phyloP scores from a whole-genome alignment of 2,888 invertebrate genomes.

The Poecilus cupreus region DNA sequence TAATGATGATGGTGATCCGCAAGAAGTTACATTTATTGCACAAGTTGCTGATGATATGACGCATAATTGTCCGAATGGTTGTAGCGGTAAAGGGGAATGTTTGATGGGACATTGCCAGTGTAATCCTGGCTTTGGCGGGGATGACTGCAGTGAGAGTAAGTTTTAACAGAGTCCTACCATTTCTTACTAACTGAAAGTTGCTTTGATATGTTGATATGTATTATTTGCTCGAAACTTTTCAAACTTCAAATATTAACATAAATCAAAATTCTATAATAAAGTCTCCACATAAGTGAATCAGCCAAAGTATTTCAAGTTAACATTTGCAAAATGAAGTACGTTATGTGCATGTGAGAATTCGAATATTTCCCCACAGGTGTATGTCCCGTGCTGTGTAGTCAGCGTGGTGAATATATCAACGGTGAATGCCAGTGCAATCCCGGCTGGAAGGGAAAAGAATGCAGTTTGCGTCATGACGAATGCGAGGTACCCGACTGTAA shows the following conservation, averaged over 20 bases:
- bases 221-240: neutral
- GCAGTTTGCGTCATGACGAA: conserved; percentile 94
- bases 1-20: conserved; percentile 95
- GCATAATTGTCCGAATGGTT: conserved; percentile 96
- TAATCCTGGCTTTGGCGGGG: conserved; percentile 96
- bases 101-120: conserved; percentile 96
- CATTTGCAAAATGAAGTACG: neutral
- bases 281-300: neutral
- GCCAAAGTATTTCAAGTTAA: neutral
- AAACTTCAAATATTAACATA: neutral
- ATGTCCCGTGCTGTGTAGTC: conserved; percentile 97
- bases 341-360: conserved; percentile 25
- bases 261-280: neutral
- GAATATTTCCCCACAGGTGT: conserved; percentile 78
- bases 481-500: conserved; percentile 98
- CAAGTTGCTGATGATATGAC: conserved; percentile 93
- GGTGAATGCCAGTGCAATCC: conserved; percentile 98
- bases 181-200: neutral
- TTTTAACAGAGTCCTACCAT: conserved; percentile 62
- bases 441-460: conserved; percentile 99
- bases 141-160: conserved; percentile 97
- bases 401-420: conserved; percentile 96
- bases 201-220: neutral
- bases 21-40: conserved; percentile 89
- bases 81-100: conserved; percentile 97